phyloP scores from a whole-genome alignment of 2,888 invertebrate genomes.

The Spodoptera exigua region DNA sequence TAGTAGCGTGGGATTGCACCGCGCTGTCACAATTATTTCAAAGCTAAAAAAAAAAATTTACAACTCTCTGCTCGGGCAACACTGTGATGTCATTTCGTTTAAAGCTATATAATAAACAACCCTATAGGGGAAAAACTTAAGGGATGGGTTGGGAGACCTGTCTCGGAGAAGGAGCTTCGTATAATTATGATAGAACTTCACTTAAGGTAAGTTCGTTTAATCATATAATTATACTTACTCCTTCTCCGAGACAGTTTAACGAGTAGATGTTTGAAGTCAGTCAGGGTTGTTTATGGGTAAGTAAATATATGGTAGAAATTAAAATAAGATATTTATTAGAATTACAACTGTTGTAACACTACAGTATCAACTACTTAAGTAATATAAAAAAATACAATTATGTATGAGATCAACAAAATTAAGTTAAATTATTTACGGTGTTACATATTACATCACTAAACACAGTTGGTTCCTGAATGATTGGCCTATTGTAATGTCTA shows the following conservation, averaged over 20 bases:
- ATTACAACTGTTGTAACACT: no score
- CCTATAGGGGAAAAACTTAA: not conserved
- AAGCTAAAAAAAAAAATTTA: no score
- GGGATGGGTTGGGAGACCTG: constrained; percentile 5
- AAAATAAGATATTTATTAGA: constrained; percentile 3
- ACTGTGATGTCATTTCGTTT: constrained; percentile 4
- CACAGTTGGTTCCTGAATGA: constrained; percentile 1
- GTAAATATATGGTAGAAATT: not conserved
- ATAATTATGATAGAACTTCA: no score
- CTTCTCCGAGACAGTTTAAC: constrained; percentile 3
- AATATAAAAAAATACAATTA: not conserved
- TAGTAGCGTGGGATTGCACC: no score
- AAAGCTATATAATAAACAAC: constrained; percentile 2
- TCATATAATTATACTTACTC: constrained; percentile 6
- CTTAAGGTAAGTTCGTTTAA: no score
- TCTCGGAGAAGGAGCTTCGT: constrained; percentile 6
- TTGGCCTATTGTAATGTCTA: constrained; percentile 9
- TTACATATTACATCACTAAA: constrained; percentile 9
- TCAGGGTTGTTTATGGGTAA: constrained; percentile 5
- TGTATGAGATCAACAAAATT: not conserved
- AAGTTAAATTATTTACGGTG: not conserved
- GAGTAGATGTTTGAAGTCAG: constrained; percentile 7
- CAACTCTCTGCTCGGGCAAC: no score
- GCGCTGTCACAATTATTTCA: no score
- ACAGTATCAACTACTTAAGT: no score